A percentile compares a stretch with the other conserved stretches of the same genome.
Conservation (phyloP, 2,888 invertebrate genomes). For the Philereme transversata region DNA sequence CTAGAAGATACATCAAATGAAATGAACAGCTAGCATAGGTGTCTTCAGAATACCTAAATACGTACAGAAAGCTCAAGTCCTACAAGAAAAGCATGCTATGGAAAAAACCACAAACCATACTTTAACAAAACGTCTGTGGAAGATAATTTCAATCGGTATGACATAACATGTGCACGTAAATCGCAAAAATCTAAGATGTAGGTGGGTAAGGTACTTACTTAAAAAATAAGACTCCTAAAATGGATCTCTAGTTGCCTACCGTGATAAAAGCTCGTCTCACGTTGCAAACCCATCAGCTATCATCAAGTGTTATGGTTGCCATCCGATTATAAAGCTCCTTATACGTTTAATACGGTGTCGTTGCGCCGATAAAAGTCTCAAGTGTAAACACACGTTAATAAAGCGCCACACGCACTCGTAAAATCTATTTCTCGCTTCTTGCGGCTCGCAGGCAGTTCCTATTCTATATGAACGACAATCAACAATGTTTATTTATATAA, state of each 20-base stretch:
- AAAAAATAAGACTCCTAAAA: too few species aligned
- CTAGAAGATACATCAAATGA: too few species aligned
- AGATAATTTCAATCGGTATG: too few species aligned
- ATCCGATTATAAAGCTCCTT: conserved; percentile 55
- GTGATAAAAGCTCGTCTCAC: neutral
- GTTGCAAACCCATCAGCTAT: conserved; percentile 27
- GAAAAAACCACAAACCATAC: too few species aligned
- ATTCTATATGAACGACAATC: conserved; percentile 61
- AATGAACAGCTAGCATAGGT: too few species aligned
- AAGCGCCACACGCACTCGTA: conserved; percentile 78
- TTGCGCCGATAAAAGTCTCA: conserved; percentile 80
- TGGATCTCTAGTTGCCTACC: conserved; percentile 16
- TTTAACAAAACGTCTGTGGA: too few species aligned
- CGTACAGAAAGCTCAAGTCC: too few species aligned
- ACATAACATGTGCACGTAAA: too few species aligned
- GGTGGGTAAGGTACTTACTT: too few species aligned
- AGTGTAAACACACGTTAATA: conserved; percentile 82
- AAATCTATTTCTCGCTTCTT: conserved; percentile 80
- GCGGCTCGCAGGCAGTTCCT: conserved; percentile 60
- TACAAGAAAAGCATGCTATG: too few species aligned
- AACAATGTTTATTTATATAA: conserved; percentile 47
- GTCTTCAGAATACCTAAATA: too few species aligned
- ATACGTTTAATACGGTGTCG: conserved; percentile 75
- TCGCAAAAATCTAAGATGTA: too few species aligned
- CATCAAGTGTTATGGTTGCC: conserved; percentile 37